Evolutionary conservation across 2,888 invertebrate species (phyloP), one percentile per base, ranked within the genome.

Genomic region (Cephus rjabovi): DNA sequence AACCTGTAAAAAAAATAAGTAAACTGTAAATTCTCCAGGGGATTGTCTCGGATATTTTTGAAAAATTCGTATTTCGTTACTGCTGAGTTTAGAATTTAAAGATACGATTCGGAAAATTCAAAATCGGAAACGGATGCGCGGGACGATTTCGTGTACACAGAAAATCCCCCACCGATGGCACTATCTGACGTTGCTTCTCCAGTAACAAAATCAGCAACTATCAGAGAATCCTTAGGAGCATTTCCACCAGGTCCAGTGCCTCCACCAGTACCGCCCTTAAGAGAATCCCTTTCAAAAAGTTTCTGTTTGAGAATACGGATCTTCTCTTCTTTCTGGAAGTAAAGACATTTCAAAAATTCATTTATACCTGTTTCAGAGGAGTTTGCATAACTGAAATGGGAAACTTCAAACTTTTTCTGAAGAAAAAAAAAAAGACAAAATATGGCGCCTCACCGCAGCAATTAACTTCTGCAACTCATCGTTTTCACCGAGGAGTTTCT

Each of bases 401-500:
- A 40, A 40, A 40, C 4, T 15, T 15, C 1, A 40, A 40, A 15
- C 12, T 40, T 40, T 40, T 6, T 40, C 40, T 23, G 9, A 79
- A 69, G 76, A 76, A 30, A 74, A 76, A 74, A 77, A n/a, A 12
- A 34, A 75, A 69, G 12, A n/a, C 11, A 69, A 77, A 74, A 75
- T 23, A 40, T 31, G 9, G 73, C 15, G 34, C 75, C 90, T 91
- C 92, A 98, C 98, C 95, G 97, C 97, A 84, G 97, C 95, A 90
- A 99, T 98, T 86, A 98, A 95, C 93, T 96, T 96, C 93, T 98
- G 98, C 82, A 99, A 94, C 89, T 99, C 98, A 90, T 98, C 98
- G 92, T 99, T 99, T 93, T 99, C 99, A 82, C 95, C 95, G 79
- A 98, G 94, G 79, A 99, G 93, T 89, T 98, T 97, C 88, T 98